A percentile compares a stretch with the other conserved stretches of the same genome.
phyloP scores from a whole-genome alignment of 2,797 vertebrate species.

The Poeciliopsis infans region DNA sequence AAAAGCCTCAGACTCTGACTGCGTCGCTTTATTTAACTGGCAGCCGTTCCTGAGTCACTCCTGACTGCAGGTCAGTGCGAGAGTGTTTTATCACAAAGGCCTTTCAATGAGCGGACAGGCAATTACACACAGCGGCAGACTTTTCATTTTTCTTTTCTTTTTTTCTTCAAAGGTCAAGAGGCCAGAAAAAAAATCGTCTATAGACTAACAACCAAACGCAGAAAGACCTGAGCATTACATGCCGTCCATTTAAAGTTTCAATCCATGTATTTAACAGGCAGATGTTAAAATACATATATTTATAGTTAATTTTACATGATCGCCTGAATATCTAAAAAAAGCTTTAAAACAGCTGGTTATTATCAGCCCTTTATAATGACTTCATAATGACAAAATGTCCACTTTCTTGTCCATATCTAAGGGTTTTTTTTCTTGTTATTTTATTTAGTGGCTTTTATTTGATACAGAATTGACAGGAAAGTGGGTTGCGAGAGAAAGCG shows the following conservation, averaged over 20 bases:
- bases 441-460: too few species aligned
- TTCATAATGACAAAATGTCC: neutral
- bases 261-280: neutral
- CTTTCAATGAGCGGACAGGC: slow-evolving; percentile 6
- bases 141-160: slow-evolving; percentile 11
- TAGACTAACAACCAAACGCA: neutral
- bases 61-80: slow-evolving; percentile 7
- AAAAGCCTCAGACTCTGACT: slow-evolving; percentile 5
- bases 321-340: neutral
- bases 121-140: slow-evolving; percentile 17
- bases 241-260: neutral
- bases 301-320: neutral
- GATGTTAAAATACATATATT: neutral
- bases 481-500: too few species aligned
- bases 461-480: too few species aligned
- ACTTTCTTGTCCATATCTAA: too few species aligned
- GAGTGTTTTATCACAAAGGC: slow-evolving; percentile 1
- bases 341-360: neutral
- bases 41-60: slow-evolving; percentile 13
- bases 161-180: slow-evolving; percentile 14
- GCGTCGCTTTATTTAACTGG: slow-evolving; percentile 10
- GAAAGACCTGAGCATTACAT: neutral
- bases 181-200: neutral
- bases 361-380: neutral
- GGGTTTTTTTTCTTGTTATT: too few species aligned